Conservation (phyloP, 2,797 vertebrate species). For the Fundulus diaphanus region DNA sequence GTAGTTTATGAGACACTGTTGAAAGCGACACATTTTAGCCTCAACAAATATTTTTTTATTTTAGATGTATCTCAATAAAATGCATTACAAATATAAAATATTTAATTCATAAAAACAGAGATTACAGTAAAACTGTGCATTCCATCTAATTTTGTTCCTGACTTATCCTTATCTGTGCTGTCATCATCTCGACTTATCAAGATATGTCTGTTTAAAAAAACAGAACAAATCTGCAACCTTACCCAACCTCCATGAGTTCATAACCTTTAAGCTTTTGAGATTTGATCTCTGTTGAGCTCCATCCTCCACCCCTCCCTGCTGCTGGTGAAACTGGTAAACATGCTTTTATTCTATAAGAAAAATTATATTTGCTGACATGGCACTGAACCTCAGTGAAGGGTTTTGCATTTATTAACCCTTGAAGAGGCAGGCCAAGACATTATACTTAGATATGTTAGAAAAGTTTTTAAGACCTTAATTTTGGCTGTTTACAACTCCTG, state of each 20-base stretch:
- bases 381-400: background rate
- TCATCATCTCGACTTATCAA: background rate
- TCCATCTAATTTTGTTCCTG: background rate
- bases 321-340: background rate
- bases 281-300: background rate
- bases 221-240: slow-evolving; percentile 1
- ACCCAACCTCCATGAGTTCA: background rate
- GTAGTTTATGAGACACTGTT: background rate
- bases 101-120: background rate
- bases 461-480: background rate
- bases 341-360: background rate
- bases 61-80: background rate
- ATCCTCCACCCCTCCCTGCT: background rate
- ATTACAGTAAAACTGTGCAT: background rate
- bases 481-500: background rate
- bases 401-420: background rate
- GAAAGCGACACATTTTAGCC: background rate
- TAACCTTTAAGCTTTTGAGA: background rate
- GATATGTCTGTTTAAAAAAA: background rate
- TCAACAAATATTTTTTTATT: background rate
- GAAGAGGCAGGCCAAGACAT: background rate
- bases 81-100: background rate
- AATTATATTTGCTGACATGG: background rate
- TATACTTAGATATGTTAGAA: background rate
- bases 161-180: slow-evolving; percentile 1